Base-by-base conservation (phyloP, 2,113 vertebrate genomes). In the Pseudopodoces humilis region DNA sequence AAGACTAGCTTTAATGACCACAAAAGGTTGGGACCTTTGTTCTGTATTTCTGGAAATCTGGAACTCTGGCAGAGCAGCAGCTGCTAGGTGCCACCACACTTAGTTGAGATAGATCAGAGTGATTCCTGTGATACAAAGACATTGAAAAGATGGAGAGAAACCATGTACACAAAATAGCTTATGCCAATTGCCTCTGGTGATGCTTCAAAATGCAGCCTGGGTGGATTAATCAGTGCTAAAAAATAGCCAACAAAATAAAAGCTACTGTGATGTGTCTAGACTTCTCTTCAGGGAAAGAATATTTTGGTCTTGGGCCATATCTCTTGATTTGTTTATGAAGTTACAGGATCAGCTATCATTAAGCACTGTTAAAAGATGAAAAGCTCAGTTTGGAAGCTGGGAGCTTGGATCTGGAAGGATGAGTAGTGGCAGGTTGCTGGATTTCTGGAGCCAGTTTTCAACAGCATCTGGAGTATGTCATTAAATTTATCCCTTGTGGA, bases 381-480 rank as follows among this genome's bases (percentile, higher is more conserved):
- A 86, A 91, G 55, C 76, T 81, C 53, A 12, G 37, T 22, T 71
- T 74, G 37, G 69, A 86, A 92, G 46, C n/a, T 56, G 9, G 47
- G 44, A 88, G 41, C 60, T 81, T 88, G 62, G 58, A 86, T 67
- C 77, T 92, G 70, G 89, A 65, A 93, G 74, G 75, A 86, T 49
- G 63, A 83, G 77, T 35, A 43, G 11, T 70, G 58, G 37, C 83
- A 95, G 74, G 80, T 76, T 94, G 49, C 85, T 95, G 64, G 59
- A 84, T 82, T 88, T 87, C 94, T 96, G 95, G 70, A 97, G 90
- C 58, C 72, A 81, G 70, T 76, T 97, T 96, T 75, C 72, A 78
- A 53, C 8, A 76, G 95, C 96, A 97, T 96, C 93, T 97, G 97
- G 94, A 97, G 55, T 13, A 84, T 52, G 86, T 95, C 84, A 96